These are phyloP conservation scores for Troides aeacus DNA, from an alignment of 2,888 invertebrate genomes.

Conservation along the genomic window DNA sequence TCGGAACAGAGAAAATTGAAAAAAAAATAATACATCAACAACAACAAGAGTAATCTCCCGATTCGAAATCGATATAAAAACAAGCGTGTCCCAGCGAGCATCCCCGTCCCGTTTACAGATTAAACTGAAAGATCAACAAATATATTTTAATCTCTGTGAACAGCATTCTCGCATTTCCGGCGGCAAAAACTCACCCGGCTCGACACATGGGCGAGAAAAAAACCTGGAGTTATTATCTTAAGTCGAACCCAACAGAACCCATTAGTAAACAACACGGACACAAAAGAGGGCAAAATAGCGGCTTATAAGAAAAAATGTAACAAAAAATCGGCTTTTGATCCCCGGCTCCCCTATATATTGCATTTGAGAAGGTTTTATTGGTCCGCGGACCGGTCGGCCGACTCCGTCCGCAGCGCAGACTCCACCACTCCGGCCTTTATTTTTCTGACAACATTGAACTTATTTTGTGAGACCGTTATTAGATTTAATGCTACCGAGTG, in stretches of 20 bases:
- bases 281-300: constrained; percentile 77
- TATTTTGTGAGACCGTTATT: constrained; percentile 28
- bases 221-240: constrained; percentile 76
- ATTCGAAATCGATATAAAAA: constrained; percentile 50
- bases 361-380: constrained; percentile 74
- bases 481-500: constrained; percentile 27
- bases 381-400: constrained; percentile 64
- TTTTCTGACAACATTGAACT: constrained; percentile 32
- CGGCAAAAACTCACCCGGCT: constrained; percentile 64
- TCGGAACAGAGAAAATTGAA: constrained; percentile 53
- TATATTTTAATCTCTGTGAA: constrained; percentile 74
- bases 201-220: constrained; percentile 77
- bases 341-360: constrained; percentile 68
- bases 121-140: constrained; percentile 75
- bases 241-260: constrained; percentile 79
- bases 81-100: constrained; percentile 41
- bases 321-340: constrained; percentile 78
- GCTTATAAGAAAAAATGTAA: constrained; percentile 70
- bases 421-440: constrained; percentile 35
- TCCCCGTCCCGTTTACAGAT: constrained; percentile 61
- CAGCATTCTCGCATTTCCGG: constrained; percentile 75
- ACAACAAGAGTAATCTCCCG: constrained; percentile 39
- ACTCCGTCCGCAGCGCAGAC: constrained; percentile 45
- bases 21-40: constrained; percentile 34
- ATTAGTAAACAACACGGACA: constrained; percentile 79